Base-by-base conservation (phyloP, 2,797 vertebrate species). In the Myripristis jacobus region DNA sequence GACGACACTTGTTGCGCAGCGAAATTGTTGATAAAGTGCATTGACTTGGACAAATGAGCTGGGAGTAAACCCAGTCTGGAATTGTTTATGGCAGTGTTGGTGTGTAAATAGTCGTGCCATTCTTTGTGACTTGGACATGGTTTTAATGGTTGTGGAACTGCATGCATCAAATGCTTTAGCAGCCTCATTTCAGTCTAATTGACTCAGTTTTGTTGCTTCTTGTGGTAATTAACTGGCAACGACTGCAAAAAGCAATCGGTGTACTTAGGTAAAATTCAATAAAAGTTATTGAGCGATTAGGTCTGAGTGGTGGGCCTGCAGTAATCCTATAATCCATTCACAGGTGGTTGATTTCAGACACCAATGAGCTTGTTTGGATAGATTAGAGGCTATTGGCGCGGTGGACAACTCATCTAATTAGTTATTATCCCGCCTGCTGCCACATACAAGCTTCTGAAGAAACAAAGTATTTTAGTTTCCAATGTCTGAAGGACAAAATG, bases 1-100 rank as follows among this genome's bases (percentile, higher is more conserved):
- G 70, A 29, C 2, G 12, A 2, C 66, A 90, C 84, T 62, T 89
- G 84, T 90, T 87, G 87, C 84, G 48, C 70, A 50, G 62, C 70
- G 53, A 21, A 58, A 77, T 73, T 25, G 50, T 34, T 29, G 24
- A 59, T 47, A 29, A 62, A 82, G 52, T 67, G 19, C 21, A 55
- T 1, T 12, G 11, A 79, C 29, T 78, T 8, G 11, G 2, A 3
- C 19, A 38, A 11, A 66, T 18, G 27, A 25, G 50, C 29, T n/a
- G 10, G 13, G 22, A 11, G 25, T 51, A 22, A 51, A 51, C 24
- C 4, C 48, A 22, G 6, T 13, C 25, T 16, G 48, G 5, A 51
- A 24, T 12, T 51, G 21, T 24, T 19, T 50, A 11, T 21, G 11
- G 19, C 3, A 50, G 38, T 41, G 11, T 16, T 43, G 38, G 15